Conservation (phyloP, 92 coral and sea anemone species). For the Phenganax marumi region DNA sequence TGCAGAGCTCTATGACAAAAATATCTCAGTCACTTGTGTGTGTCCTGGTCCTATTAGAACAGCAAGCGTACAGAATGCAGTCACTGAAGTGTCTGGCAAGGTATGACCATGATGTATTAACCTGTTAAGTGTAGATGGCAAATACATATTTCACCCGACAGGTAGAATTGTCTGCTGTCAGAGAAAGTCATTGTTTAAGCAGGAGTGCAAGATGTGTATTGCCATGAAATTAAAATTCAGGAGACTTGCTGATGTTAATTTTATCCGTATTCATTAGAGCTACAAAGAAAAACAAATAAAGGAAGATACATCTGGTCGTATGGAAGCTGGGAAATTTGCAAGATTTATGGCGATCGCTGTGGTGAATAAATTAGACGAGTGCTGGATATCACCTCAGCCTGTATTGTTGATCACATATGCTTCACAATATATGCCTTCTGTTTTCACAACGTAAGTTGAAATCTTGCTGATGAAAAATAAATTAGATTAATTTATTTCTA, state of each 20-base stretch:
- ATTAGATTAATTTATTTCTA: not conserved
- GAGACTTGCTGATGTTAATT: not conserved
- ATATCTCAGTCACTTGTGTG: conserved; percentile 66
- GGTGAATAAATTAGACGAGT: conserved; percentile 79
- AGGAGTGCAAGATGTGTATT: not conserved
- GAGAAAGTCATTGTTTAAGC: not conserved
- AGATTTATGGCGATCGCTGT: conserved; percentile 67
- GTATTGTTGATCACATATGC: conserved; percentile 64
- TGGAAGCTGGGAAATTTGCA: conserved; percentile 76
- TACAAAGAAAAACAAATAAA: conserved; percentile 19
- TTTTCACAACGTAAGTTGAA: conserved; percentile 65
- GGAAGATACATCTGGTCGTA: conserved; percentile 33
- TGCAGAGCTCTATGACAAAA: conserved; percentile 69
- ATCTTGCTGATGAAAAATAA: no score
- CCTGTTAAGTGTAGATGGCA: no score
- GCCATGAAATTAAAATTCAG: not conserved
- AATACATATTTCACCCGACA: no score
- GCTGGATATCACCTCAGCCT: conserved; percentile 85
- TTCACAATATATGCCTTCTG: conserved; percentile 70
- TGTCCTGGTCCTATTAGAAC: conserved; percentile 94
- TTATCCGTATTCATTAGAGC: not conserved
- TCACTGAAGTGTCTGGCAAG: conserved; percentile 58
- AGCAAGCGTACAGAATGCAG: conserved; percentile 73
- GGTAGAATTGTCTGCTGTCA: no score
- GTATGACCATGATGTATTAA: not conserved